Base-by-base conservation (phyloP, 2,888 invertebrate genomes). In the Leucophora obtusa region DNA sequence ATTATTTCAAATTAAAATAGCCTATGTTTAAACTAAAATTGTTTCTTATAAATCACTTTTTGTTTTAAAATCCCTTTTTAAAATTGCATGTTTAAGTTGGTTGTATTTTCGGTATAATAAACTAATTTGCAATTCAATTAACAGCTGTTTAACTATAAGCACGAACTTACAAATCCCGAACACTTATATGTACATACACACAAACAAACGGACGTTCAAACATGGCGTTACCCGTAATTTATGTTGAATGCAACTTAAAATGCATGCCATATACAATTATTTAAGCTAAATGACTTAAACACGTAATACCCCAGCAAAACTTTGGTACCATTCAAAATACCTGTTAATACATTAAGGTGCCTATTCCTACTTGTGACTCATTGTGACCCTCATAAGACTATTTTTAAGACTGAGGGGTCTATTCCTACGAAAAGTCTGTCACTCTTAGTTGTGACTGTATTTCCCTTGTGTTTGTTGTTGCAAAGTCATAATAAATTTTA, bases 51-150 rank as follows among this genome's bases (percentile, higher is more conserved):
- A 28, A 28, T 28, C 11, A 38, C 10, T 38, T 14, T 38, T 38
- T 38, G 11, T 38, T 38, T 11, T 1, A 38, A 38, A 38, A 38
- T 14, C 38, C 5, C 14, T 6, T 47, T 47, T n/a, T n/a, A 14
- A 47, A 47, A 47, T 47, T 47, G 43, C 43, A 47, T 47, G 14
- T n/a, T 47, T 7, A 47, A 3, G 43, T 47, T 47, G 7, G 43
- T 47, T 47, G 5, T 14, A n/a, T 47, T 47, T 47, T 47, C 2
- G n/a, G 43, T 47, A 5, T n/a, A n/a, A 47, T 65, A 68, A 33
- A 75, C 38, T 69, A 81, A 81, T 81, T 73, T 81, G 76, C 80
- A 81, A 81, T 81, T 81, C 72, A 81, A 76, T 81, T 76, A 81
- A 73, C 76, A 81, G 54, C 65, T 73, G 38, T 73, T 72, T 53